Evolutionary conservation across 1,140 invertebrate genomes (phyloP), one percentile per base, ranked within the genome.

Genomic region (Ridgeia piscesae): DNA sequence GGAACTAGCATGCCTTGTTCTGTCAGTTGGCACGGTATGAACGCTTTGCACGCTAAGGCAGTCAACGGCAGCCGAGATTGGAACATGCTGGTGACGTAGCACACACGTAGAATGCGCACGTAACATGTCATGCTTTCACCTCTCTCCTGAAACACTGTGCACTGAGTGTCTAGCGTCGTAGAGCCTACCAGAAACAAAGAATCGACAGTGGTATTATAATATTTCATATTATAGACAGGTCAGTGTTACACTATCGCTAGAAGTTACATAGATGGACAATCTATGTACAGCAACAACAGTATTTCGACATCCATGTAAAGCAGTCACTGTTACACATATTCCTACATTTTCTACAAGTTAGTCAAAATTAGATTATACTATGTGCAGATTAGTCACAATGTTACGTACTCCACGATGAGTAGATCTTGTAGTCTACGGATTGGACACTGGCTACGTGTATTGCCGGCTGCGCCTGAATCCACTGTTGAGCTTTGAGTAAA

Each of bases 1-100:
- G 91, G 91, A 89, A 48, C 89, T 31, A 92, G 31, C 11, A 91
- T 91, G 4, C 93, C 93, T 27, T 89, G 91, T 34, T 17, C 9
- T 91, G 91, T 58, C 11, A 50, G 21, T 58, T 91, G 91, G 50
- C 91, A 91, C 6, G 91, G 91, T 4, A 50, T 21, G 33, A 91
- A 91, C 0, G 34, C 34, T 14, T 48, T 35, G 48, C 42, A 91
- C 17, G 35, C 33, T 2, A 91, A 21, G 27, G 58, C 58, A 77
- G 58, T 77, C 58, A 77, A 77, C 17, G 58, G 58, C 58, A 4
- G 48, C 21, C 48, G 48, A 11, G 48, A 21, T 21, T 50, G 48
- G 8, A 21, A 14, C 0, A 31, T 77, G 17, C 58, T 77, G 58
- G 17, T 77, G 27, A 77, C 27, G 58, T 77, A 77, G 58, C 17